Evolutionary conservation across 2,888 invertebrate species (phyloP).

Genomic region (Choreutis nemorana): DNA sequence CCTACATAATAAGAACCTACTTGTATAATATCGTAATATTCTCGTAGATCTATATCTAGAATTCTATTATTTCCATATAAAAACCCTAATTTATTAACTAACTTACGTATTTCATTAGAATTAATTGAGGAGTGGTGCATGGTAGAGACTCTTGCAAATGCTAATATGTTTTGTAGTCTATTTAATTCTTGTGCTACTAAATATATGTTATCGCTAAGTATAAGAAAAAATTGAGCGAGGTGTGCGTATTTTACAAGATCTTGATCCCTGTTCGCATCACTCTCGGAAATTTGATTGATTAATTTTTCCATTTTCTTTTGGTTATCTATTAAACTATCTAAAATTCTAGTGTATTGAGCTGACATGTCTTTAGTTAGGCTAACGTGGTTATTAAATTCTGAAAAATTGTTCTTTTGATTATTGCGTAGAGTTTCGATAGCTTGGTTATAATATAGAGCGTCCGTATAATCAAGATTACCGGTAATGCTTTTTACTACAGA

Average conservation of each 20-base stretch:
- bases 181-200: too few species aligned
- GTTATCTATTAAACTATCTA: background rate
- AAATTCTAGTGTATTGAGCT: background rate
- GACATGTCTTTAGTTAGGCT: background rate
- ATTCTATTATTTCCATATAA: background rate
- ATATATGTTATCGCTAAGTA: too few species aligned
- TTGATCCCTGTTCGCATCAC: background rate
- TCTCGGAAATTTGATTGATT: background rate
- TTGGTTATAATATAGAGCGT: background rate
- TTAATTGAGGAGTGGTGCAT: slow-evolving; percentile 6
- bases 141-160: slow-evolving; percentile 6
- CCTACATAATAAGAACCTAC: too few species aligned
- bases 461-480: background rate
- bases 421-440: background rate
- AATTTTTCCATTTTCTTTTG: background rate
- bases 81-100: background rate
- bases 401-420: background rate
- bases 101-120: background rate
- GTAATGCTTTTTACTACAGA: background rate
- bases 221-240: background rate
- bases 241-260: background rate
- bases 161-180: slow-evolving; percentile 6
- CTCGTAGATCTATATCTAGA: background rate
- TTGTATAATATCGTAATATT: too few species aligned
- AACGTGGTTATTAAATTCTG: background rate